Evolutionary conservation across 2,888 invertebrate species (phyloP), one percentile per base, ranked within the genome.

Genomic region (Noctua janthe): DNA sequence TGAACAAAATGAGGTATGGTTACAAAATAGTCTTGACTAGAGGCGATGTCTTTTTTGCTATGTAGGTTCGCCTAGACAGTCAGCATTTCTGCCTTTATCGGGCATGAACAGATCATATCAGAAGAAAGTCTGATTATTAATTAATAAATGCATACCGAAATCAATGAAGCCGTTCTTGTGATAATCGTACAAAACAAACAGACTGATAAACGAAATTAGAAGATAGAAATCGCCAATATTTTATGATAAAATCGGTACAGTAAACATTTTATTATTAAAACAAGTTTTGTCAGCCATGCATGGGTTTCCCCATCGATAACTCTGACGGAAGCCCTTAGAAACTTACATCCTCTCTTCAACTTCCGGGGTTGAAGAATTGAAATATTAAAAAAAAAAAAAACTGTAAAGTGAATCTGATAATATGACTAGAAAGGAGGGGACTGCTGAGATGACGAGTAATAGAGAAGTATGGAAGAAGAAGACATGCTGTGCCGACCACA

Each of bases 141-240:
- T n/a, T 1, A 72, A 54, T 15, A 6, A 62, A 54, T 51, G n/a
- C 35, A 71, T 47, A 74, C 70, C 39, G 20, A 85, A 56, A 76
- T 82, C 85, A 78, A 78, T 76, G 35, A 67, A 85, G 82, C 78
- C 85, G 85, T 78, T 82, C 11, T 17, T 20, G 49, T 73, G 70
- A 71, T 84, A 71, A 85, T 81, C 73, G 35, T 43, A 2, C 5
- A 13, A 78, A 47, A 67, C 35, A 56, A 73, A 76, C 11, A 51
- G 0, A 2, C 10, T 39, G 77, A 84, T 85, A 81, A 29, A 49
- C 2, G 15, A 73, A 67, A 81, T 85, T 76, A 23, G 3, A 56
- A 66, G 81, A 84, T 84, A 66, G 1, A 49, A 29, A 84, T 85
- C 74, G 29, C 29, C 15, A 74, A 71, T 17, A n/a, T 6, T 29